Percentiles rank a stretch among this genome's conserved stretches.
These are phyloP conservation scores for Tribolium madens DNA, from an alignment of 1,140 invertebrate genomes.

Conservation along the genomic window DNA sequence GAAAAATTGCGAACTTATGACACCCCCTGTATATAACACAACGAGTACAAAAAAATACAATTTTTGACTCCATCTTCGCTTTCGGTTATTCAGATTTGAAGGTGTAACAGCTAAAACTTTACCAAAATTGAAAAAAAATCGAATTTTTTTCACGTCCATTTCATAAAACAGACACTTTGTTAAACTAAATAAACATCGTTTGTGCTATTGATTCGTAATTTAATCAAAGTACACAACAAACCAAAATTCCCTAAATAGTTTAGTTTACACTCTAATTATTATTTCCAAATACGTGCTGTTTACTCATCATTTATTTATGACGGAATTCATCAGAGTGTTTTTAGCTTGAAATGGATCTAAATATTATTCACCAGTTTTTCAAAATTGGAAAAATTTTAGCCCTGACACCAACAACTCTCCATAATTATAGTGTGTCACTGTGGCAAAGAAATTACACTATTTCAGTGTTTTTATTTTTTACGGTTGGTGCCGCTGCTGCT, in stretches of 20 bases:
- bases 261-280: too few relatives aligned
- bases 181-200: too few relatives aligned
- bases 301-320: neutral
- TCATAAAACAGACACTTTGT: neutral
- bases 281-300: too few relatives aligned
- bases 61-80: neutral
- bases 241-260: too few relatives aligned
- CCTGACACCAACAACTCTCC: neutral
- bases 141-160: neutral
- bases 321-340: neutral
- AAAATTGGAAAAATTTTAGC: neutral
- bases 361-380: neutral
- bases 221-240: too few relatives aligned
- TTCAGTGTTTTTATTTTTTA: constrained; percentile 1
- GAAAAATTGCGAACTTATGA: neutral
- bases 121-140: neutral
- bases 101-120: neutral
- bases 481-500: neutral
- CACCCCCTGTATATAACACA: neutral
- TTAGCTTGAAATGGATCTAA: neutral
- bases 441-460: neutral
- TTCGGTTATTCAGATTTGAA: neutral
- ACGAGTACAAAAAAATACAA: neutral
- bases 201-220: too few relatives aligned
- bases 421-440: neutral